These are phyloP conservation scores for Odontamblyopus lacepedii DNA, from an alignment of 2,797 vertebrate species.

Conservation along the genomic window DNA sequence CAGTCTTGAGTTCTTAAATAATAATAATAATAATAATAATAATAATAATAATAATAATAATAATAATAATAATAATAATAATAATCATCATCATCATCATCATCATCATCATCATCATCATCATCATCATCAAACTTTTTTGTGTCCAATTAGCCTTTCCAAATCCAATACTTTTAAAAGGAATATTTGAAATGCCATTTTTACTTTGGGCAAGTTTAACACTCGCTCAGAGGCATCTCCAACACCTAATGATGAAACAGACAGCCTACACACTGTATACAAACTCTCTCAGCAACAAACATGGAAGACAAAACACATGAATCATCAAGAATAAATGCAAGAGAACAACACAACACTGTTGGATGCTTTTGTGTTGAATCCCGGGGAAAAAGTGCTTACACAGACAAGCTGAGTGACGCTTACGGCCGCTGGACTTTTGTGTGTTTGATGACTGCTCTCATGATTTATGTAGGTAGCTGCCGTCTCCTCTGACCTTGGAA, in stretches of 20 bases:
- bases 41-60: no score
- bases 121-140: no score
- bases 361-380: constrained; percentile 54
- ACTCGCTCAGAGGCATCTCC: constrained; percentile 34
- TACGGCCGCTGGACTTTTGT: constrained; percentile 65
- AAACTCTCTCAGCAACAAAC: constrained; percentile 42
- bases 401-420: constrained; percentile 64
- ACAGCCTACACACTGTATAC: constrained; percentile 29
- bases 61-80: no score
- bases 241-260: constrained; percentile 28
- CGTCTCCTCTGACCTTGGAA: constrained; percentile 80
- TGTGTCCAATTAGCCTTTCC: no score
- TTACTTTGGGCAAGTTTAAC: constrained; percentile 34
- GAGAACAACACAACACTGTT: constrained; percentile 26
- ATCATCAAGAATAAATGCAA: constrained; percentile 49
- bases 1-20: no score
- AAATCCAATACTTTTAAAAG: not conserved
- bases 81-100: no score
- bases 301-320: constrained; percentile 54
- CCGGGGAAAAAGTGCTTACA: constrained; percentile 57
- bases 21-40: no score
- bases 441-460: constrained; percentile 72
- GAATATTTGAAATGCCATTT: constrained; percentile 2
- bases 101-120: no score
- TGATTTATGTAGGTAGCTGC: constrained; percentile 78